These are phyloP conservation scores for Oryzias javanicus DNA, from an alignment of 2,113 vertebrate genomes.

Conservation along the genomic window DNA sequence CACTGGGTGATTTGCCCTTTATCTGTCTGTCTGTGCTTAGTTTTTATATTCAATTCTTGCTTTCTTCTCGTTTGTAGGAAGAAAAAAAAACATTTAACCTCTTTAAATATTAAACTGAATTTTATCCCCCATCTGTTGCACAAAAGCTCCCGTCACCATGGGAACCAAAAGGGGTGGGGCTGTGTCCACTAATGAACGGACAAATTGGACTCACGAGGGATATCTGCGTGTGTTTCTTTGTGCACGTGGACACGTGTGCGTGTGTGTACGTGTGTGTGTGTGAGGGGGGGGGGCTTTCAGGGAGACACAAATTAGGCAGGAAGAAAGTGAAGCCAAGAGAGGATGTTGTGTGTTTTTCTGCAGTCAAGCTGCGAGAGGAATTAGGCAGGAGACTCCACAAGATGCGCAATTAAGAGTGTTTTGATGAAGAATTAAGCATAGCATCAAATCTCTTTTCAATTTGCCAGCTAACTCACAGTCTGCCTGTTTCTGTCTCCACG, in stretches of 20 bases:
- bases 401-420: conserved; percentile 51
- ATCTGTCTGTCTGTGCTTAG: conserved; percentile 28
- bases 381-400: conserved; percentile 45
- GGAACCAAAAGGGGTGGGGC: conserved; percentile 35
- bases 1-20: background rate
- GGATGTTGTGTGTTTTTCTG: conserved; percentile 30
- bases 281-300: conserved; percentile 6
- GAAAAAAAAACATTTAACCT: conserved; percentile 13
- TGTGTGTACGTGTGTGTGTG: background rate
- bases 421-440: conserved; percentile 26
- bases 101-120: conserved; percentile 44
- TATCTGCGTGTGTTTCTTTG: background rate
- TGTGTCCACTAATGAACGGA: conserved; percentile 42
- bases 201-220: conserved; percentile 19
- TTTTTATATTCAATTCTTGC: conserved; percentile 39
- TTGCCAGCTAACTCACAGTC: background rate
- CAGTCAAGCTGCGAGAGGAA: conserved; percentile 36
- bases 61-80: background rate
- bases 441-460: conserved; percentile 14
- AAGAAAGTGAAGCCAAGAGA: conserved; percentile 9
- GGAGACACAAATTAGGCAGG: conserved; percentile 14
- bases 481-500: background rate
- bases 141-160: conserved; percentile 31
- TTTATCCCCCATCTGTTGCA: conserved; percentile 27
- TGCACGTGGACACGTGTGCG: background rate